phyloP scores from a whole-genome alignment of 2,797 vertebrate genomes.

The Sibirionetta formosa region DNA sequence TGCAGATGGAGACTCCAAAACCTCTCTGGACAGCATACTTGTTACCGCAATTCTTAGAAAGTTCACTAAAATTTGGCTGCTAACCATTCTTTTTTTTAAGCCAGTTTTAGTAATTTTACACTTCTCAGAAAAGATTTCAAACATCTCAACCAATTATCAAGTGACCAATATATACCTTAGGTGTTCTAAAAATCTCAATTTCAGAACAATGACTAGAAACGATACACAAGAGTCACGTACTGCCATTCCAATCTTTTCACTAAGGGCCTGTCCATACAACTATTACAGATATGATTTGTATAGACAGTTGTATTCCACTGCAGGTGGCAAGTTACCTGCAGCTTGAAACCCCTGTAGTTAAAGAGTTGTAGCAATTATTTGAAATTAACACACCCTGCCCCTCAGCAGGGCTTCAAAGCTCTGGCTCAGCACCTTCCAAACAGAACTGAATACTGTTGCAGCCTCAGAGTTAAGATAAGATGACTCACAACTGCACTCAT shows the following conservation, averaged over 20 bases:
- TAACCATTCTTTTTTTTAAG: background rate
- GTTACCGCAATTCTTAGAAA: background rate
- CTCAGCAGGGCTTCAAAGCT: background rate
- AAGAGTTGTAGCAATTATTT: background rate
- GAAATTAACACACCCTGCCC: constrained; percentile 2
- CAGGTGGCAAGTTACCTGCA: background rate
- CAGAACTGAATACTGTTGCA: background rate
- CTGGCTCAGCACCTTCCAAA: background rate
- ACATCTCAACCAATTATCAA: background rate
- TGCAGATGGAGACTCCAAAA: background rate
- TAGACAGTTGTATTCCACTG: background rate
- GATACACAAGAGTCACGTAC: background rate
- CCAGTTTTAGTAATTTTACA: background rate
- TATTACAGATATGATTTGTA: background rate
- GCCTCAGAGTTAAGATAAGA: background rate
- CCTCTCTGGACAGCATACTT: rapidly evolving
- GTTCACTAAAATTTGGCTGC: background rate
- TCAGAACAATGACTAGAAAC: background rate
- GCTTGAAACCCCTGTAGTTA: background rate
- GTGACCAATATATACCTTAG: background rate
- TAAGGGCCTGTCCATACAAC: background rate
- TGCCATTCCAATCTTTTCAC: background rate
- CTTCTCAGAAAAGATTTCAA: background rate
- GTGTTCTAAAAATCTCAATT: background rate
- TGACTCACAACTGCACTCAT: background rate